These are phyloP conservation scores for Dendroctonus ponderosae DNA, from an alignment of 1,140 invertebrate genomes.

Conservation along the genomic window DNA sequence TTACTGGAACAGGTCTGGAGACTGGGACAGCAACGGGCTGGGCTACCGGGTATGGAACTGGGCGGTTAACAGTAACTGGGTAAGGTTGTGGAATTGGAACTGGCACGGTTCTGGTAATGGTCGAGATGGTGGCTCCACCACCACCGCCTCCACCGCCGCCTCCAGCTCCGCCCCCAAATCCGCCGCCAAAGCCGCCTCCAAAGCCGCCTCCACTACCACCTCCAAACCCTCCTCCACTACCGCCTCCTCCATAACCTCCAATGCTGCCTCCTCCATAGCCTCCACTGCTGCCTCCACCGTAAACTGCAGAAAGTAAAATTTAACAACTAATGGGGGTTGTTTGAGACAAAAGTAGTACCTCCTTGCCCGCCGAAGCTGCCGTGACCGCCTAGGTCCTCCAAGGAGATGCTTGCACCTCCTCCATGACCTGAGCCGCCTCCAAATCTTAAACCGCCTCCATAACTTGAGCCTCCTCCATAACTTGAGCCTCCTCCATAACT, in stretches of 20 bases:
- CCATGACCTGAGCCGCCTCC: conserved; percentile 38
- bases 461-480: conserved; percentile 22
- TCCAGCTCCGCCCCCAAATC: conserved; percentile 38
- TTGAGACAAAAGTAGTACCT: not conserved
- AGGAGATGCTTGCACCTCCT: conserved; percentile 36
- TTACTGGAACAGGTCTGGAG: conserved; percentile 44
- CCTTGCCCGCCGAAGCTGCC: conserved; percentile 22
- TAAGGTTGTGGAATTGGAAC: conserved; percentile 47
- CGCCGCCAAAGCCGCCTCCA: conserved; percentile 35
- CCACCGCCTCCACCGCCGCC: conserved; percentile 34
- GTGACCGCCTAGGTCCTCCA: conserved; percentile 30
- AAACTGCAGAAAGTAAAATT: conserved; percentile 29
- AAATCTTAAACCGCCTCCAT: conserved; percentile 4
- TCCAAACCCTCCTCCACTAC: conserved; percentile 24
- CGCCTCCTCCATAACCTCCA: conserved; percentile 33
- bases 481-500: conserved; percentile 12
- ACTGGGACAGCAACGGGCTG: conserved; percentile 49
- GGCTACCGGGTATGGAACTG: conserved; percentile 49
- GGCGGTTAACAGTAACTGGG: conserved; percentile 53
- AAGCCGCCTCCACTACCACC: conserved; percentile 35
- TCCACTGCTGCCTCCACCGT: conserved; percentile 43
- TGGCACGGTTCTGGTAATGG: conserved; percentile 39
- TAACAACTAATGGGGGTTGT: not conserved
- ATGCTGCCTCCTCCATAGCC: conserved; percentile 44
- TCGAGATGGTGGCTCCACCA: conserved; percentile 37